phyloP scores from a whole-genome alignment of 1,140 invertebrate genomes.

The Bombus huntii region DNA sequence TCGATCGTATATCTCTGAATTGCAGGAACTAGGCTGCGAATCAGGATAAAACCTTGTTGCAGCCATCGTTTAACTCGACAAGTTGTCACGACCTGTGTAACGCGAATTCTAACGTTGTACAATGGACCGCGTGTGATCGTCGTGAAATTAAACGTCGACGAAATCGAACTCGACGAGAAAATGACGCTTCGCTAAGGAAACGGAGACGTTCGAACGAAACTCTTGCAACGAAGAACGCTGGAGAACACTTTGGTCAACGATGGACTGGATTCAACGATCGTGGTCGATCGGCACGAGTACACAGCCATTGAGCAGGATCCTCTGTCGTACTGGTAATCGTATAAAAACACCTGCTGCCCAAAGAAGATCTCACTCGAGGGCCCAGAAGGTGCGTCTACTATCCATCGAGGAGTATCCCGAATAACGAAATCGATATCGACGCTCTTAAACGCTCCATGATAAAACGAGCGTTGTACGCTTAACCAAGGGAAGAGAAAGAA shows the following conservation, averaged over 20 bases:
- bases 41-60: neutral
- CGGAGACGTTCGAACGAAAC: too few species aligned
- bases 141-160: neutral
- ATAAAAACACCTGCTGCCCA: neutral
- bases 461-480: too few species aligned
- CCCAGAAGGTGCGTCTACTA: neutral
- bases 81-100: neutral
- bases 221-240: neutral
- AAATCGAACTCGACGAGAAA: neutral
- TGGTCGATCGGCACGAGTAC: too few species aligned
- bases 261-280: neutral
- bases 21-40: constrained; percentile 27
- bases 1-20: constrained; percentile 35
- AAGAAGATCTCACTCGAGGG: constrained; percentile 3
- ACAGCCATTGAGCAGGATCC: too few species aligned
- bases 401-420: neutral
- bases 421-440: neutral
- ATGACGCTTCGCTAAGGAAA: neutral
- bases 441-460: neutral
- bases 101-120: neutral
- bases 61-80: constrained; percentile 20
- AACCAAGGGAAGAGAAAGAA: too few species aligned
- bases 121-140: neutral
- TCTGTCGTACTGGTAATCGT: neutral
- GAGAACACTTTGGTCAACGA: neutral